Conservation (phyloP, 23 tunicate species). For the Styela clava region DNA sequence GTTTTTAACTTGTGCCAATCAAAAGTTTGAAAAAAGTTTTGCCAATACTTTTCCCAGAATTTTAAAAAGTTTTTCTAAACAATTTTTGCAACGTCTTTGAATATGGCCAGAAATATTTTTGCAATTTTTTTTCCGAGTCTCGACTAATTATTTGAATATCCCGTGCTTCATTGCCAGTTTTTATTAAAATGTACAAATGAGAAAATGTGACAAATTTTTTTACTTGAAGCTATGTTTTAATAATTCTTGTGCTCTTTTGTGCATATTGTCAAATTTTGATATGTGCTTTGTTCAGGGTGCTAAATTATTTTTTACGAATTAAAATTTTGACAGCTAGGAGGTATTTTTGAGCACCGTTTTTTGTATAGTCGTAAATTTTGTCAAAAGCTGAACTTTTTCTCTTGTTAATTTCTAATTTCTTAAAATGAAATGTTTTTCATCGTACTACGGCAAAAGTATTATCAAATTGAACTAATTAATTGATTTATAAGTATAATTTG, state of each 20-base stretch:
- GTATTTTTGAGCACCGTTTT: neutral
- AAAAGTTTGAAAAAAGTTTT: neutral
- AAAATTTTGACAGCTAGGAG: neutral
- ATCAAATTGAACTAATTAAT: neutral
- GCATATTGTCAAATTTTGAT: neutral
- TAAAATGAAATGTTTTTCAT: neutral
- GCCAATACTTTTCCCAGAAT: neutral
- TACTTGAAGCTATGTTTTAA: neutral
- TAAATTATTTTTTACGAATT: neutral
- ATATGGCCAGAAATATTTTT: neutral
- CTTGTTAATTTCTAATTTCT: neutral
- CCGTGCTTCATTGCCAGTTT: neutral
- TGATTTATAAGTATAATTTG: too few relatives aligned
- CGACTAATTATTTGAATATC: too few relatives aligned
- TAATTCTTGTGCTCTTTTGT: neutral
- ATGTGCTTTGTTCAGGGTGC: neutral
- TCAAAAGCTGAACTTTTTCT: neutral
- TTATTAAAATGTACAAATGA: neutral
- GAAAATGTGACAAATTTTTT: neutral
- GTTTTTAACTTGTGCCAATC: neutral
- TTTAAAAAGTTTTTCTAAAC: neutral
- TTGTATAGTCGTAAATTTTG: too few relatives aligned
- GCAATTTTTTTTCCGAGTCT: neutral
- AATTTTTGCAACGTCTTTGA: neutral
- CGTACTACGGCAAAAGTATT: neutral